These are phyloP conservation scores for Poecile montanus DNA, from an alignment of 2,797 vertebrate genomes.

Conservation along the genomic window DNA sequence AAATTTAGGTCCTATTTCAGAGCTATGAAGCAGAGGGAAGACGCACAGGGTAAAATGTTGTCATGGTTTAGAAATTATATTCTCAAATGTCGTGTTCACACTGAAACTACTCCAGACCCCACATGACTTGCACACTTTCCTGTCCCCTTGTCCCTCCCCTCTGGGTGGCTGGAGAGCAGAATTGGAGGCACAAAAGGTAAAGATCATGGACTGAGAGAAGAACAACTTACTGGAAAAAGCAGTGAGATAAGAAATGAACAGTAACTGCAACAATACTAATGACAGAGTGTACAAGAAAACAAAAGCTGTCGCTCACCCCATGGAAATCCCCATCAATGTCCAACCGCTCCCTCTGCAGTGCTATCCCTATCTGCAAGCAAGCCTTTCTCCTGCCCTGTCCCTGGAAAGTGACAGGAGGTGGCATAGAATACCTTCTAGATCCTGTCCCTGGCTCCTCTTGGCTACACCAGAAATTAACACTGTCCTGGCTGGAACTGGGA, in stretches of 20 bases:
- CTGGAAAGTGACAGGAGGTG: neutral
- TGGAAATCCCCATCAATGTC: neutral
- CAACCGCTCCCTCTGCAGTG: neutral
- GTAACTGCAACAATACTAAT: neutral
- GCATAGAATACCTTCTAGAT: neutral
- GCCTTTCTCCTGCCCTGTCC: neutral
- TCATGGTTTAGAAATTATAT: neutral
- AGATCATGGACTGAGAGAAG: neutral
- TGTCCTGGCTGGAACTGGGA: neutral
- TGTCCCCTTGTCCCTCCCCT: no score
- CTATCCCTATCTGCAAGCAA: neutral
- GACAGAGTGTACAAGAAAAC: neutral
- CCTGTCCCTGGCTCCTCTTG: neutral
- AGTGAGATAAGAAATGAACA: neutral
- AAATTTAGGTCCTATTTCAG: neutral
- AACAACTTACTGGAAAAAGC: neutral
- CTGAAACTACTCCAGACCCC: neutral
- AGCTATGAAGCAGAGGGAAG: neutral
- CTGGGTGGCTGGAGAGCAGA: neutral
- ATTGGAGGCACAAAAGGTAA: neutral
- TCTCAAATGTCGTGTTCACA: neutral
- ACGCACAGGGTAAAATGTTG: neutral
- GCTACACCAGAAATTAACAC: neutral
- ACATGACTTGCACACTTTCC: rapidly evolving
- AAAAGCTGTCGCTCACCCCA: rapidly evolving